Percentiles rank a stretch among this genome's conserved stretches.
These are phyloP conservation scores for Caenorhabditis wallacei DNA, from an alignment of 2,888 invertebrate species.

Conservation along the genomic window DNA sequence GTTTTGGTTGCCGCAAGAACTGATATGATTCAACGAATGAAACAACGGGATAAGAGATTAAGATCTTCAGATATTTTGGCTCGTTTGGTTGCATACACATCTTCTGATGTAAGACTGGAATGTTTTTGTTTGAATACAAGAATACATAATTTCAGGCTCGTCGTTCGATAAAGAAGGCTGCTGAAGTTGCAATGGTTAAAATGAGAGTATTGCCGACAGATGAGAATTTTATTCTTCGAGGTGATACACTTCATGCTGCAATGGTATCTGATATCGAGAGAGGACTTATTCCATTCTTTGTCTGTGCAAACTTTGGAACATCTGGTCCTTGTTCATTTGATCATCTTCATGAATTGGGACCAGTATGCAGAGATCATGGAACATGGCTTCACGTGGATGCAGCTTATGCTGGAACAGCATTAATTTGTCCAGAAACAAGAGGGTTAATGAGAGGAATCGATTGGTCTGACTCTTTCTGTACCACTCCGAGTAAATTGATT, in stretches of 20 bases:
- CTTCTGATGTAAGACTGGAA: slow-evolving; percentile 29
- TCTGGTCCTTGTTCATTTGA: slow-evolving; percentile 61
- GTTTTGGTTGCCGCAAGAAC: slow-evolving; percentile 54
- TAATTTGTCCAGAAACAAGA: slow-evolving; percentile 61
- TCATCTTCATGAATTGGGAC: slow-evolving; percentile 56
- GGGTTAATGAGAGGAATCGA: slow-evolving; percentile 61
- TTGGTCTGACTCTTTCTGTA: slow-evolving; percentile 56
- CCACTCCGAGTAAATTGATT: slow-evolving; percentile 56
- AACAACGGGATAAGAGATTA: slow-evolving; percentile 6
- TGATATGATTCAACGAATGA: slow-evolving; percentile 47
- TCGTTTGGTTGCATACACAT: slow-evolving; percentile 58
- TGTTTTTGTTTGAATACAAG: too few species aligned
- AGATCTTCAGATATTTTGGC: slow-evolving; percentile 32
- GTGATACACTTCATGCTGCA: slow-evolving; percentile 50
- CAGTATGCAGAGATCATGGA: slow-evolving; percentile 57
- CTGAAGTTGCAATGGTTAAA: slow-evolving; percentile 58
- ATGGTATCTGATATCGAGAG: slow-evolving; percentile 44
- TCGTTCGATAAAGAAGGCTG: slow-evolving; percentile 52
- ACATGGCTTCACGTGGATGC: slow-evolving; percentile 63
- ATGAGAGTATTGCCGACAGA: slow-evolving; percentile 54
- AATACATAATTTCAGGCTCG: slow-evolving; percentile 41
- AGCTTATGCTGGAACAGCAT: slow-evolving; percentile 60
- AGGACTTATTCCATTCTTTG: slow-evolving; percentile 62
- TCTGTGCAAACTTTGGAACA: slow-evolving; percentile 61
- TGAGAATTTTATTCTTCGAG: slow-evolving; percentile 56